Evolutionary conservation across 2,888 invertebrate species (phyloP).

Genomic region (Dicyrtoma fusca): DNA sequence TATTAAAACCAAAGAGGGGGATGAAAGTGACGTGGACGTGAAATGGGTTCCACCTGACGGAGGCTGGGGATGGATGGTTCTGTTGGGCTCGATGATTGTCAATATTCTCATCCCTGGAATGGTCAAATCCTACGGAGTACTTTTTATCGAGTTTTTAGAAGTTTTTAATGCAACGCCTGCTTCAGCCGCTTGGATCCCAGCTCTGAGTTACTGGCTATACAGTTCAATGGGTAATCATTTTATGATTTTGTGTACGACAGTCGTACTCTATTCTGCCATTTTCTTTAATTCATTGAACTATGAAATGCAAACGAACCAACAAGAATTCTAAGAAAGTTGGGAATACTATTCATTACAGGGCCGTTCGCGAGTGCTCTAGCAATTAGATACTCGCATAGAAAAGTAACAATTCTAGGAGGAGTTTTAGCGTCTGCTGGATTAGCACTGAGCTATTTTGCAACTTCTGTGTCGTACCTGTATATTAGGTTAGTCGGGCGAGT

Average conservation of each 20-base stretch:
- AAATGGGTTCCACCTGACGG: slow-evolving; percentile 78
- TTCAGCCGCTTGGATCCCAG: slow-evolving; percentile 75
- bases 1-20: too few relatives aligned
- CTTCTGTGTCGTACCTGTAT: slow-evolving; percentile 76
- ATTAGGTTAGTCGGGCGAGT: slow-evolving; percentile 76
- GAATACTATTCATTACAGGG: slow-evolving; percentile 66
- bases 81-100: slow-evolving; percentile 76
- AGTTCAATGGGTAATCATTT: slow-evolving; percentile 88
- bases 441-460: slow-evolving; percentile 80
- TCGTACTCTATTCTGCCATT: too few relatives aligned
- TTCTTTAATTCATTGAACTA: too few relatives aligned
- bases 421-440: slow-evolving; percentile 80
- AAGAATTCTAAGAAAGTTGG: too few relatives aligned
- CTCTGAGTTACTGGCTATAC: slow-evolving; percentile 83
- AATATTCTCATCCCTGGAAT: slow-evolving; percentile 85
- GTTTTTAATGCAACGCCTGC: slow-evolving; percentile 75
- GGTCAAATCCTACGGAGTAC: slow-evolving; percentile 83
- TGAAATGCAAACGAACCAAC: too few relatives aligned
- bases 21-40: slow-evolving; percentile 22
- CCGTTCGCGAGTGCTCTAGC: slow-evolving; percentile 83
- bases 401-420: slow-evolving; percentile 81
- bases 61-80: slow-evolving; percentile 83
- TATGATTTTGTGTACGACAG: too few relatives aligned
- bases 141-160: slow-evolving; percentile 79
- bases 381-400: slow-evolving; percentile 79